Percentiles rank a stretch among this genome's conserved stretches.
These are phyloP conservation scores for Heliconius aoede DNA, from an alignment of 2,888 invertebrate genomes.

Conservation along the genomic window DNA sequence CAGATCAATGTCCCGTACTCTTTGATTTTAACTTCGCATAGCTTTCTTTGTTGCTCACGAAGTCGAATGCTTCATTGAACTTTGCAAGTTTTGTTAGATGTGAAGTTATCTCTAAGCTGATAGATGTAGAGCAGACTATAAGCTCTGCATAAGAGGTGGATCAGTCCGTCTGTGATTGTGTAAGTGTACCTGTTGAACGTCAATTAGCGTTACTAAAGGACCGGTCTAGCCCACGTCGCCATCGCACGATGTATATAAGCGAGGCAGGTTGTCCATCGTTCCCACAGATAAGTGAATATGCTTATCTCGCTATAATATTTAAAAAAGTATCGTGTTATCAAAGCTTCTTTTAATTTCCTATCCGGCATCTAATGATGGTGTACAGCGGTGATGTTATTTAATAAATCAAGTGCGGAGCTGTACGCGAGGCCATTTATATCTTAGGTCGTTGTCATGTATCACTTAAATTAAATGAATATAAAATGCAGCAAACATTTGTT, in stretches of 20 bases:
- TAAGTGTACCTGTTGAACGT: slow-evolving; percentile 67
- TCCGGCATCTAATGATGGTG: slow-evolving; percentile 3
- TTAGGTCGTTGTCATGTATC: slow-evolving; percentile 5
- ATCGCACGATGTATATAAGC: slow-evolving; percentile 62
- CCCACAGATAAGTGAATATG: slow-evolving; percentile 43
- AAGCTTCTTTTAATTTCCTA: slow-evolving; percentile 13
- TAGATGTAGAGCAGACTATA: slow-evolving; percentile 43
- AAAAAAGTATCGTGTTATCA: slow-evolving; percentile 23
- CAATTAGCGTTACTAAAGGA: slow-evolving; percentile 73
- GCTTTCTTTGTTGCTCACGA: slow-evolving; percentile 64
- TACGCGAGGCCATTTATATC: slow-evolving; percentile 10
- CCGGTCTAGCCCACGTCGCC: slow-evolving; percentile 68
- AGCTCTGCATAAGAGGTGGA: slow-evolving; percentile 33
- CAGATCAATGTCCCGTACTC: slow-evolving; percentile 74
- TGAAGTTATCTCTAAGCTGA: slow-evolving; percentile 63
- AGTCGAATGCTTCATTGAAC: slow-evolving; percentile 67
- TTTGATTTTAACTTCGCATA: slow-evolving; percentile 61
- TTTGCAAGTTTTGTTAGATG: slow-evolving; percentile 55
- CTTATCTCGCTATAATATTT: slow-evolving; percentile 33
- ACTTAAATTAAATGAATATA: slow-evolving; percentile 16
- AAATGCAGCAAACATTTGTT: slow-evolving; percentile 8
- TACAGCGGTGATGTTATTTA: slow-evolving; percentile 9
- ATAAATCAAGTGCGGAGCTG: slow-evolving; percentile 11
- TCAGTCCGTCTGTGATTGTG: slow-evolving; percentile 48
- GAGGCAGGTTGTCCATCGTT: slow-evolving; percentile 54